These are phyloP conservation scores for Paramuricea clavata DNA, from an alignment of 92 coral and sea anemone genomes.

Conservation along the genomic window DNA sequence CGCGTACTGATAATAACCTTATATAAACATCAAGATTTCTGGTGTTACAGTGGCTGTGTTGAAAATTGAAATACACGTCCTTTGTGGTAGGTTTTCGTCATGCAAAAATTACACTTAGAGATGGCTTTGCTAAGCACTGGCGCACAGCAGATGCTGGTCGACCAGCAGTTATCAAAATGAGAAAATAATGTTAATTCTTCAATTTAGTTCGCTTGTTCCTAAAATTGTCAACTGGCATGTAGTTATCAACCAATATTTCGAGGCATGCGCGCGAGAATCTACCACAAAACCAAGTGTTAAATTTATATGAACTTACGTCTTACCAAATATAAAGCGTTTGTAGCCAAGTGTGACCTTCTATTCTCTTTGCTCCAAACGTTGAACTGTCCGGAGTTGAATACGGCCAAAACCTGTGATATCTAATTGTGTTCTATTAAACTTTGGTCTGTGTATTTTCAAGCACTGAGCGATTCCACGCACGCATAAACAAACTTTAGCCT, in stretches of 20 bases:
- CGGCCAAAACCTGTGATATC: not conserved
- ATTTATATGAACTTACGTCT: too few relatives aligned
- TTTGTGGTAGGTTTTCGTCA: not conserved
- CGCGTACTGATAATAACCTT: too few relatives aligned
- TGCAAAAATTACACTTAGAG: too few relatives aligned
- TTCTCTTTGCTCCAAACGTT: not conserved
- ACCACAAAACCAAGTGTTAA: not conserved
- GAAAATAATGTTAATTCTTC: too few relatives aligned
- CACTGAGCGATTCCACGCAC: not conserved
- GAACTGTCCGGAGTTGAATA: not conserved
- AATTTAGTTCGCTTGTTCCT: too few relatives aligned
- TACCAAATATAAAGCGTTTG: not conserved
- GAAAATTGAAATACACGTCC: not conserved
- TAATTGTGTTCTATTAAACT: not conserved
- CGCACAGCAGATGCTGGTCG: too few relatives aligned
- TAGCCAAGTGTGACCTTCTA: not conserved
- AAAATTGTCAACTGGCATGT: too few relatives aligned
- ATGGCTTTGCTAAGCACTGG: too few relatives aligned
- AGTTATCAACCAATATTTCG: too few relatives aligned
- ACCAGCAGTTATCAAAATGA: too few relatives aligned
- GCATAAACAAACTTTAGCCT: not conserved
- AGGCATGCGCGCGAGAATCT: not conserved
- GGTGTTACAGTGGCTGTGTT: not conserved
- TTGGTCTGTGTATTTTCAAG: not conserved
- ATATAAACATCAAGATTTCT: too few relatives aligned